Percentiles rank a stretch among this genome's conserved stretches.
These are phyloP conservation scores for Ciconia maguari DNA, from an alignment of 2,113 vertebrate genomes.

Conservation along the genomic window DNA sequence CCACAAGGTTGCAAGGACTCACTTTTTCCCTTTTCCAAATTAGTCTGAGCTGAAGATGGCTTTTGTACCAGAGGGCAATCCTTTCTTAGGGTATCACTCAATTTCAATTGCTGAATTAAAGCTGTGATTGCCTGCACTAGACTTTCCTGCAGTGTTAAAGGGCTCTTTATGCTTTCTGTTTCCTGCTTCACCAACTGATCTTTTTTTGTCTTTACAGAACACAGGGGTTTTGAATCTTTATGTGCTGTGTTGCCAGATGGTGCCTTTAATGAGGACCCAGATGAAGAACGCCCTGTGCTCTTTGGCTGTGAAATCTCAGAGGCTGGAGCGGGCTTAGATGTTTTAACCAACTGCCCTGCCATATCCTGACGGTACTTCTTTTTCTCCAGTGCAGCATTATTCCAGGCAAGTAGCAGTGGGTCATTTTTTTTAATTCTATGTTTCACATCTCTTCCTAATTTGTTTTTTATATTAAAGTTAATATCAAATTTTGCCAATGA, in stretches of 20 bases:
- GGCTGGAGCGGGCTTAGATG: not conserved
- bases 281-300: not conserved
- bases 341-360: not conserved
- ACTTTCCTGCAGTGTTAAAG: slow-evolving; percentile 58
- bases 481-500: slow-evolving; percentile 75
- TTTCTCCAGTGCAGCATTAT: slow-evolving; percentile 50
- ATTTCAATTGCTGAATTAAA: slow-evolving; percentile 68
- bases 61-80: not conserved
- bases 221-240: not conserved
- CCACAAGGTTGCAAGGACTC: not conserved
- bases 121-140: slow-evolving; percentile 66
- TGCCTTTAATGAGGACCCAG: not conserved
- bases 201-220: not conserved
- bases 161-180: not conserved
- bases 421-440: slow-evolving; percentile 76
- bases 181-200: not conserved
- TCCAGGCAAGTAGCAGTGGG: slow-evolving; percentile 71
- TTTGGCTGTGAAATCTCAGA: slow-evolving; percentile 42
- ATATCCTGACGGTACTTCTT: slow-evolving; percentile 58
- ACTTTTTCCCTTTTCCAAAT: not conserved
- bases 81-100: not conserved
- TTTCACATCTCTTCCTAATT: slow-evolving; percentile 69
- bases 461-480: slow-evolving; percentile 78
- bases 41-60: not conserved
- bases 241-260: not conserved